A percentile compares a stretch with the other conserved stretches of the same genome.
These are phyloP conservation scores for Eucera pruinosa DNA, from an alignment of 2,888 invertebrate species.

Conservation along the genomic window DNA sequence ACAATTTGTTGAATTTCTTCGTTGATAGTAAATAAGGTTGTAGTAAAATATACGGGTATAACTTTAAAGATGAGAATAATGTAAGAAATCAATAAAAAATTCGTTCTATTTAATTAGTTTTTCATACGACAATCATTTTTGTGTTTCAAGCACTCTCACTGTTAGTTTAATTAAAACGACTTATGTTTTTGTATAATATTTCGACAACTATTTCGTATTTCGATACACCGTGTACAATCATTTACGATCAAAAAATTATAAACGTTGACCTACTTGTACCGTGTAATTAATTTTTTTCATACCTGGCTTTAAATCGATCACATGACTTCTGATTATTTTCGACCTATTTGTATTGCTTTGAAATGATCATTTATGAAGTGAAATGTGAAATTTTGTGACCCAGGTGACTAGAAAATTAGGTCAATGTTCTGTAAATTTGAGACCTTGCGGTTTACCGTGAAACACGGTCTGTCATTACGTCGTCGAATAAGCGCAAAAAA, in stretches of 20 bases:
- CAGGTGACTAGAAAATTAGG: slow-evolving; percentile 9
- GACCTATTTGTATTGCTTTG: neutral
- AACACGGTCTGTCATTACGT: neutral
- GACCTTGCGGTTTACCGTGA: slow-evolving; percentile 16
- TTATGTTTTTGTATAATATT: too few relatives aligned
- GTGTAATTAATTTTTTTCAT: too few relatives aligned
- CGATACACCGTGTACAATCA: too few relatives aligned
- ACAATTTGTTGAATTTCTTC: neutral
- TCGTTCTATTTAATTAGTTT: too few relatives aligned
- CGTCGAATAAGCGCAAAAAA: neutral
- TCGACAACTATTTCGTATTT: too few relatives aligned
- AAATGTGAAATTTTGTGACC: slow-evolving; percentile 35
- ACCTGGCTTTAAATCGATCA: too few relatives aligned
- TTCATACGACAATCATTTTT: too few relatives aligned
- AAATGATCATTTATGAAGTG: neutral
- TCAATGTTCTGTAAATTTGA: slow-evolving; percentile 18
- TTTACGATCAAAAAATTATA: too few relatives aligned
- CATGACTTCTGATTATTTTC: neutral
- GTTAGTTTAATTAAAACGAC: too few relatives aligned
- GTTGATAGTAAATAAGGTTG: neutral
- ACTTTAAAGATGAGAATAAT: neutral
- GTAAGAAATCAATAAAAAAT: too few relatives aligned
- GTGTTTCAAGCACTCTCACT: too few relatives aligned
- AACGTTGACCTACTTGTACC: too few relatives aligned
- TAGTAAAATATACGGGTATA: neutral